Conservation (phyloP, 2,888 invertebrate genomes). For the Parochlus steinenii region DNA sequence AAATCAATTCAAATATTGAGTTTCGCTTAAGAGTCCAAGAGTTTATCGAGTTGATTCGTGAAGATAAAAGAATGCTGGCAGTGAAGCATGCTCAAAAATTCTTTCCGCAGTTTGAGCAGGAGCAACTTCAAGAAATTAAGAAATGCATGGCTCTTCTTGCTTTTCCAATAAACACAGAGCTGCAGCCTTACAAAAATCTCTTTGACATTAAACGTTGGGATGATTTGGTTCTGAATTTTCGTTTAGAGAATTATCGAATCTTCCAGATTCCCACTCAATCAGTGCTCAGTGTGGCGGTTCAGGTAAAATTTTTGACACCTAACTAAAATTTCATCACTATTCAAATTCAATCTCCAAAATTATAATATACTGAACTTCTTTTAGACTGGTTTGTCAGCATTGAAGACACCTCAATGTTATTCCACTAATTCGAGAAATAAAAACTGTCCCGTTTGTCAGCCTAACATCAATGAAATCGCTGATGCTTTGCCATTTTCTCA, state of each 20-base stretch:
- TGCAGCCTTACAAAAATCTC: conserved; percentile 52
- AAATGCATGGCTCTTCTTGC: conserved; percentile 92
- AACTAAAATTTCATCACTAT: background rate
- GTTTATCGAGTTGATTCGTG: conserved; percentile 86
- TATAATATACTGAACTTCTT: conserved; percentile 8
- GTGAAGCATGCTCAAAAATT: conserved; percentile 89
- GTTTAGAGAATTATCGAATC: conserved; percentile 83
- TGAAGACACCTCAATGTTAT: conserved; percentile 87
- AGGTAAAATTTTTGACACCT: conserved; percentile 25
- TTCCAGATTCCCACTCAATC: conserved; percentile 86
- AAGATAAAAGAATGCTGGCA: conserved; percentile 74
- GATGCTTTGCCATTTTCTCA: conserved; percentile 82
- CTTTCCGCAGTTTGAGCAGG: conserved; percentile 74
- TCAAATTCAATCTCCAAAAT: background rate
- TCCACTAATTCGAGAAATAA: conserved; percentile 53
- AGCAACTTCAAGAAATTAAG: conserved; percentile 73
- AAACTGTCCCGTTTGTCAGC: conserved; percentile 85
- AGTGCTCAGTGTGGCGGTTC: conserved; percentile 79
- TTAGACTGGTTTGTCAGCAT: conserved; percentile 75
- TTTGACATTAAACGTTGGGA: conserved; percentile 60
- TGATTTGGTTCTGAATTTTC: conserved; percentile 73
- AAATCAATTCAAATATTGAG: conserved; percentile 89
- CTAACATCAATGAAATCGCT: conserved; percentile 74
- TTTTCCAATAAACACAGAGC: conserved; percentile 68
- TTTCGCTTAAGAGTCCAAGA: conserved; percentile 66